Evolutionary conservation across 2,797 vertebrate genomes (phyloP).

Genomic region (Hafferia zeledoni): DNA sequence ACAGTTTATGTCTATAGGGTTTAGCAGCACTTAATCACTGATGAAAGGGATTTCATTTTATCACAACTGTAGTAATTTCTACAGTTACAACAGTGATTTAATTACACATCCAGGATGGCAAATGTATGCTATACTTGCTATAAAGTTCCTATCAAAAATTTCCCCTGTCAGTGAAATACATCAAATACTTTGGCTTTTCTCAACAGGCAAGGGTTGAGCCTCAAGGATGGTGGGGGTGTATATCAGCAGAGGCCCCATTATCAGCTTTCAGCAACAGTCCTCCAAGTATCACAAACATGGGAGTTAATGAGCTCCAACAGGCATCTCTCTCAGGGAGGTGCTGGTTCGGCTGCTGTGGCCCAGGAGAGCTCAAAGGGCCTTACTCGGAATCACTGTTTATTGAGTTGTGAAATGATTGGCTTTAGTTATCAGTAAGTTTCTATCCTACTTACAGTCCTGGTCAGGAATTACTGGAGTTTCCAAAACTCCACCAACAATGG

Average conservation of each 20-base stretch:
- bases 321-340: background rate
- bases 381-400: background rate
- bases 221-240: background rate
- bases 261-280: background rate
- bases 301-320: background rate
- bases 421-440: background rate
- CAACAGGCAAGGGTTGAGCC: background rate
- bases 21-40: background rate
- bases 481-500: background rate
- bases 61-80: background rate
- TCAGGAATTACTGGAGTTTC: background rate
- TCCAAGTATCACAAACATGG: fast-evolving
- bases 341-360: background rate
- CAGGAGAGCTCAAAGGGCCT: background rate
- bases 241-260: background rate
- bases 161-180: background rate
- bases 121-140: background rate
- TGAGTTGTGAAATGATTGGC: background rate
- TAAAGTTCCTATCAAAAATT: background rate
- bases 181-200: background rate
- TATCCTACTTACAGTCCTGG: too few relatives aligned
- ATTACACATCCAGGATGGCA: background rate
- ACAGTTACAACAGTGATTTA: background rate
- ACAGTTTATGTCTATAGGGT: background rate
- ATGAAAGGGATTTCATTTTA: background rate